Evolutionary conservation across 2,113 vertebrate species (phyloP).

Genomic region (Cyprinodon brontotheroides): DNA sequence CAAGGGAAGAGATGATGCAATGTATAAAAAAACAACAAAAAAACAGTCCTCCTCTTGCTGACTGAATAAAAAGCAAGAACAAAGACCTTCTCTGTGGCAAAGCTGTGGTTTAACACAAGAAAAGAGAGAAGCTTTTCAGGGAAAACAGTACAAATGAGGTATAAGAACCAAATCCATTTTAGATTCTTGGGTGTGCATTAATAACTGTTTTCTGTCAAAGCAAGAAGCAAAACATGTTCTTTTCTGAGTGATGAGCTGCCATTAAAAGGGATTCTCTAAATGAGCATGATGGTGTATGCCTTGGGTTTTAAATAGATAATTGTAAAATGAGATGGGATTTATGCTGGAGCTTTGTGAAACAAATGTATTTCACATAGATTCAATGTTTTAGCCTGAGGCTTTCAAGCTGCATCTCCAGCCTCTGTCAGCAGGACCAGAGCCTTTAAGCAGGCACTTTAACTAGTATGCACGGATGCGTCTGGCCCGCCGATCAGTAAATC

Average conservation of each 20-base stretch:
- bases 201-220: constrained; percentile 7
- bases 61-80: constrained; percentile 10
- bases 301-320: constrained; percentile 2
- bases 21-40: not conserved
- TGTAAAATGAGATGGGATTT: constrained; percentile 8
- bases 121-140: constrained; percentile 1
- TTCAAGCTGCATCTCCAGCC: constrained; percentile 9
- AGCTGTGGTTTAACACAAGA: not conserved
- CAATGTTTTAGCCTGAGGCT: constrained; percentile 25
- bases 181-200: constrained; percentile 28
- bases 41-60: not conserved
- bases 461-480: constrained; percentile 9
- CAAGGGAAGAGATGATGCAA: not conserved
- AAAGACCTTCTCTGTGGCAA: not conserved
- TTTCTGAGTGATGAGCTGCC: not conserved
- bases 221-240: not conserved
- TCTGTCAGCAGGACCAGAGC: constrained; percentile 22
- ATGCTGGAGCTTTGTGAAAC: constrained; percentile 2
- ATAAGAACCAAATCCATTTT: constrained; percentile 30
- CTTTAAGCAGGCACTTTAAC: constrained; percentile 38
- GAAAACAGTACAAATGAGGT: constrained; percentile 5
- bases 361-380: constrained; percentile 41
- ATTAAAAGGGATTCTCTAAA: constrained; percentile 3
- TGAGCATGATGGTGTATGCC: not conserved
- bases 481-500: constrained; percentile 16